Base-by-base conservation (phyloP, 2,888 invertebrate genomes). In the Sarcophaga rosellei region DNA sequence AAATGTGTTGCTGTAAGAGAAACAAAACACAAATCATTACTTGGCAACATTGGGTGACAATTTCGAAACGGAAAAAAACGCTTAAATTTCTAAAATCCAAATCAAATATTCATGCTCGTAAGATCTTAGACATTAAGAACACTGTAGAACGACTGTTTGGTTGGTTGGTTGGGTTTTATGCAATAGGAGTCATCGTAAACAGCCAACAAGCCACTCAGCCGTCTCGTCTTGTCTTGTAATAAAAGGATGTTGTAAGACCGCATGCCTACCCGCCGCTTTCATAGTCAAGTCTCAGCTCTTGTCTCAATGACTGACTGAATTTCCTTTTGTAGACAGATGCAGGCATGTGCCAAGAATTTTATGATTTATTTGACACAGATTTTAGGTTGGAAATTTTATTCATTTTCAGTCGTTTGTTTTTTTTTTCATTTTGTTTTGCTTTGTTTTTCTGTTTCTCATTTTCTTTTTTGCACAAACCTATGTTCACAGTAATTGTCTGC, bases 311-410 rank as follows among this genome's bases (percentile, higher is more conserved):
- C 20, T 47, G 61, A 66, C 68, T 68, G 63, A 44, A 74, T 45
- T 45, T 79, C 65, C 61, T 68, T 23, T 44, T 53, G 25, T 25
- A 86, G 81, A 84, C 85, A 88, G 84, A 87, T 82, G 79, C 85
- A 88, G 87, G 84, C 87, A 88, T 87, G 83, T 88, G 88, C 86
- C 84, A 87, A 81, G 89, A 88, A 89, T 89, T 88, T 88, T 89
- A 89, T 91, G 92, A 91, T 92, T 91, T 91, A 91, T 91, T 89
- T 91, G 90, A 90, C 91, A 91, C 89, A 91, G 88, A 91, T 90
- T 88, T 87, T 77, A 76, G 74, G 72, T 85, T 79, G 83, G 53
- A 74, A 66, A 17, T 73, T 59, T 59, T 63, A 44, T 69, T 44
- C 74, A 57, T 47, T 68, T 81, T 53, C 17, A 15, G 17, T 63